Conservation (phyloP, 2,888 invertebrate genomes). For the Trypoxylon attenuatum region DNA sequence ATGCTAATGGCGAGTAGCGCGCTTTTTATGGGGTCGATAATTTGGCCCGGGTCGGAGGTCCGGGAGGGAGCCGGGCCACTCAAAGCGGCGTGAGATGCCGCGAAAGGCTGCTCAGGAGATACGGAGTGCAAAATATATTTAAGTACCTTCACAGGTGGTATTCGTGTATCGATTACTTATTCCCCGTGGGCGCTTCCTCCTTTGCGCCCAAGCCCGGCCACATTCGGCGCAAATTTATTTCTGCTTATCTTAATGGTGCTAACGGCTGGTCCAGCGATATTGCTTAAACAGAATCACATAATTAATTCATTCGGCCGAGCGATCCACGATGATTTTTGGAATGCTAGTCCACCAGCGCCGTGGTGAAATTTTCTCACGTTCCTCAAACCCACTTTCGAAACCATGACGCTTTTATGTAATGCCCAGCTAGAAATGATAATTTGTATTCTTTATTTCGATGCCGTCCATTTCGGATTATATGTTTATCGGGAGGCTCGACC, state of each 20-base stretch:
- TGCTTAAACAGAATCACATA: slow-evolving; percentile 32
- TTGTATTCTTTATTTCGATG: too few relatives aligned
- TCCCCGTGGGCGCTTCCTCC: slow-evolving; percentile 8
- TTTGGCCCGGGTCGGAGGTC: slow-evolving; percentile 48
- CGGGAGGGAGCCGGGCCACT: slow-evolving; percentile 3
- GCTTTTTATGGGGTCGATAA: slow-evolving; percentile 51
- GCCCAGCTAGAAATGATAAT: too few relatives aligned
- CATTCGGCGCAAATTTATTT: slow-evolving; percentile 40
- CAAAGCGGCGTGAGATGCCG: slow-evolving; percentile 14
- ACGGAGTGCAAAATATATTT: slow-evolving; percentile 48
- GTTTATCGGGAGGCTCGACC: too few relatives aligned
- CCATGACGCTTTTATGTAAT: not conserved
- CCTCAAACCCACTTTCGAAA: slow-evolving; percentile 25
- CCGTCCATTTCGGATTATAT: too few relatives aligned
- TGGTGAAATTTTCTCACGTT: slow-evolving; percentile 26
- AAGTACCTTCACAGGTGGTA: slow-evolving; percentile 40
- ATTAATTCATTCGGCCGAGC: slow-evolving; percentile 26
- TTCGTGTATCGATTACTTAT: slow-evolving; percentile 51
- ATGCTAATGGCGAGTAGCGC: slow-evolving; percentile 52
- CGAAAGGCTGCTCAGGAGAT: slow-evolving; percentile 29
- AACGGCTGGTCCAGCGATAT: slow-evolving; percentile 22
- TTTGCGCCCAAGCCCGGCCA: slow-evolving; percentile 15
- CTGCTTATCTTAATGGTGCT: slow-evolving; percentile 23
- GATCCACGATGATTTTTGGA: not conserved
- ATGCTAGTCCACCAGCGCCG: not conserved